phyloP scores from a whole-genome alignment of 2,797 vertebrate species.

The Megaceryle alcyon region DNA sequence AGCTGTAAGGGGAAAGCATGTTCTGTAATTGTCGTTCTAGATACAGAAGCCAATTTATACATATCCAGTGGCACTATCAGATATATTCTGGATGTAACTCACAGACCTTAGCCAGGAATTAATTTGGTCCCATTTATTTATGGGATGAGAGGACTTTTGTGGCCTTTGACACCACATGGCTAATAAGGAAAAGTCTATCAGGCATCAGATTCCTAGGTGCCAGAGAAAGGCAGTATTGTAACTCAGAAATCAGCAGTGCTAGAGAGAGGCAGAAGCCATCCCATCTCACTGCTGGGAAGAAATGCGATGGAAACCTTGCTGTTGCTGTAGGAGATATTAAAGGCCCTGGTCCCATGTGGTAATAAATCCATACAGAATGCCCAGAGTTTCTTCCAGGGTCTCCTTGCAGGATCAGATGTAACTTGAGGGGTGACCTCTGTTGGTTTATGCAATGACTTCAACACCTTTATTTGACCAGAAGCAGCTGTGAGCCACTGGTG shows the following conservation, averaged over 20 bases:
- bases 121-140: neutral
- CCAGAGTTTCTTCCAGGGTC: neutral
- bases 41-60: neutral
- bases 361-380: neutral
- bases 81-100: slow-evolving; percentile 1
- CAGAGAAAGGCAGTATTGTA: neutral
- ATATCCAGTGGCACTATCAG: neutral
- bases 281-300: neutral
- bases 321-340: neutral
- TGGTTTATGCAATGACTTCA: neutral
- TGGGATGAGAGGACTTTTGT: neutral
- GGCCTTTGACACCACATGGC: neutral
- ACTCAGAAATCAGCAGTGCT: neutral
- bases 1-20: neutral
- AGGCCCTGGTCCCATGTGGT: neutral
- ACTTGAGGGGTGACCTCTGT: neutral
- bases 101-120: neutral
- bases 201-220: neutral
- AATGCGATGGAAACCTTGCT: neutral
- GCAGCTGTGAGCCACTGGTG: neutral
- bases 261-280: neutral
- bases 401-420: neutral
- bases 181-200: neutral
- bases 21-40: neutral
- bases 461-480: neutral